These are phyloP conservation scores for Eremophila alpestris DNA, from an alignment of 2,797 vertebrate genomes.

Conservation along the genomic window DNA sequence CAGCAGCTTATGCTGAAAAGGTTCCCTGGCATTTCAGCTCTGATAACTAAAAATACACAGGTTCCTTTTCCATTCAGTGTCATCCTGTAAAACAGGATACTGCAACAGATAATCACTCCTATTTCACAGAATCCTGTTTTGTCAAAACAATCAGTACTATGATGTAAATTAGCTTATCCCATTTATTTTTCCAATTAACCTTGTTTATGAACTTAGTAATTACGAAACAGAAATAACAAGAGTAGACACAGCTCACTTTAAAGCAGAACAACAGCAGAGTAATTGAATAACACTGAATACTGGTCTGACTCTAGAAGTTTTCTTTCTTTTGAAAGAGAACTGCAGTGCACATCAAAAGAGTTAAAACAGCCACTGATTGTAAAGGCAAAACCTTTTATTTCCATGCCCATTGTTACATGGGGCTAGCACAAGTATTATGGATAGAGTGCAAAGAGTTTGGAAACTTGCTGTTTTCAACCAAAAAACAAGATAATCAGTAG, in stretches of 20 bases:
- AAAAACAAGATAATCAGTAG: not conserved
- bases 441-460: not conserved
- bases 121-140: not conserved
- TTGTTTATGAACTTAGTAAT: not conserved
- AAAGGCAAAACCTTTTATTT: not conserved
- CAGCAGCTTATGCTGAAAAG: not conserved
- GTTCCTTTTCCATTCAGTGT: not conserved
- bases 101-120: not conserved
- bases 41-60: not conserved
- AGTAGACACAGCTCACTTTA: not conserved
- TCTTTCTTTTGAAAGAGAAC: not conserved
- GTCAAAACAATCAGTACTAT: not conserved
- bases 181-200: slow-evolving; percentile 13
- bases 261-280: not conserved
- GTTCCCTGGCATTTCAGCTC: not conserved
- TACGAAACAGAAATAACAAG: not conserved
- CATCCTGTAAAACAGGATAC: not conserved
- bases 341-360: not conserved
- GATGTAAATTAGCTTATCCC: not conserved
- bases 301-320: not conserved
- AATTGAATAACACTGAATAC: not conserved
- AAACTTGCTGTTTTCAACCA: not conserved
- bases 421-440: not conserved
- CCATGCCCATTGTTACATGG: not conserved
- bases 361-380: not conserved